Conservation (phyloP, 1,140 invertebrate species). For the Glossosoma conforme region DNA sequence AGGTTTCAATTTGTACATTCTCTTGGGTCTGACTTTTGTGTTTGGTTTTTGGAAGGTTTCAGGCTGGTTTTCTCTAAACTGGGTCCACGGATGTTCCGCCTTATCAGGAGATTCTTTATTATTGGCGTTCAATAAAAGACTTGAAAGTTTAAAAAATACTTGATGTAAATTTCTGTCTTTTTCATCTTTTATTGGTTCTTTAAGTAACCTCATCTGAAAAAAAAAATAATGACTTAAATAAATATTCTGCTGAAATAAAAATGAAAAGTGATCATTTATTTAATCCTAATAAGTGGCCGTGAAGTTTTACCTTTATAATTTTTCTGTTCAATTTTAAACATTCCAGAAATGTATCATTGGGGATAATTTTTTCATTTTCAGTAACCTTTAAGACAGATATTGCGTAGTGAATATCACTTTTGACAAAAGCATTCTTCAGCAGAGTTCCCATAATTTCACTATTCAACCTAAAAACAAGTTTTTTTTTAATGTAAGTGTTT, state of each 20-base stretch:
- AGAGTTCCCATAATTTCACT: slow-evolving; percentile 66
- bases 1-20: slow-evolving; percentile 10
- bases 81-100: slow-evolving; percentile 54
- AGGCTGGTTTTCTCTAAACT: slow-evolving; percentile 42
- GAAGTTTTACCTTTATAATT: too few species aligned
- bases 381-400: slow-evolving; percentile 62
- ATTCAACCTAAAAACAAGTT: slow-evolving; percentile 54
- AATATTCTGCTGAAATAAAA: too few species aligned
- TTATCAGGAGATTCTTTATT: too few species aligned
- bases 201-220: background rate
- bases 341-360: too few species aligned
- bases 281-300: too few species aligned
- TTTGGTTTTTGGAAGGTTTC: slow-evolving; percentile 12
- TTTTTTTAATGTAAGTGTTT: background rate
- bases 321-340: slow-evolving; percentile 48
- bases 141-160: too few species aligned
- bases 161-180: background rate
- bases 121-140: too few species aligned
- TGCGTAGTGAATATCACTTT: slow-evolving; percentile 60
- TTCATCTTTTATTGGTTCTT: background rate
- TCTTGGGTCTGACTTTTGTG: slow-evolving; percentile 1
- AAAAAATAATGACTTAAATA: too few species aligned
- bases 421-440: slow-evolving; percentile 54
- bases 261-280: too few species aligned
- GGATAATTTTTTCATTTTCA: slow-evolving; percentile 53